A percentile compares a stretch with the other conserved stretches of the same genome.
phyloP scores from a whole-genome alignment of 2,797 vertebrate species.

The Tadarida brasiliensis region DNA sequence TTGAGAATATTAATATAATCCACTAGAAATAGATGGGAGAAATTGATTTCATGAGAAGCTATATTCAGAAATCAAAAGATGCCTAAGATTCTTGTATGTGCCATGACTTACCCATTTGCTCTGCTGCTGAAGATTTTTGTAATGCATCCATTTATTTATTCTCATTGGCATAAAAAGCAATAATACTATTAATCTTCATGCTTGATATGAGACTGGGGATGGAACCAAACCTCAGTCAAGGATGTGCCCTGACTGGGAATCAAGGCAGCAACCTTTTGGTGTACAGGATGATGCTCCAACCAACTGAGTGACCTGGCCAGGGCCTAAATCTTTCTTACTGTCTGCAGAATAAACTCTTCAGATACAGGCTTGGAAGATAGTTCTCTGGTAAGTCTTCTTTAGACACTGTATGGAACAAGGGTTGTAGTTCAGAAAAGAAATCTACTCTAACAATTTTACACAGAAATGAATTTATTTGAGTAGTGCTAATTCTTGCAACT shows the following conservation, averaged over 20 bases:
- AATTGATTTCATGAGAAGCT: background rate
- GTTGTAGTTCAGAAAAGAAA: background rate
- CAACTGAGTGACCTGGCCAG: too few species aligned
- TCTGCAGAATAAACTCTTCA: background rate
- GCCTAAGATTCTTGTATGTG: background rate
- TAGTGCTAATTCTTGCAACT: background rate
- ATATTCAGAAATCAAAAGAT: background rate
- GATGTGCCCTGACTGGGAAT: too few species aligned
- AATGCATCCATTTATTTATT: conserved; percentile 1
- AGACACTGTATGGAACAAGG: background rate
- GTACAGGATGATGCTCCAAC: too few species aligned
- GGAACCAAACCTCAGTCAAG: too few species aligned
- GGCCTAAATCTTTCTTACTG: background rate
- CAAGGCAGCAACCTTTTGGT: too few species aligned
- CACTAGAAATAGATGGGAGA: background rate
- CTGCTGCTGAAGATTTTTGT: background rate
- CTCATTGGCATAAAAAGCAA: background rate
- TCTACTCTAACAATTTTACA: background rate
- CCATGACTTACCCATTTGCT: background rate
- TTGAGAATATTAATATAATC: background rate
- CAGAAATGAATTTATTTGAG: background rate
- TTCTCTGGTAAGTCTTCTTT: background rate
- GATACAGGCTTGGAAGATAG: background rate
- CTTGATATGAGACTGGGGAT: background rate
- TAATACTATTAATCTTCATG: background rate